Base-by-base conservation (phyloP, 2,797 vertebrate genomes). In the Rhabdomys pumilio region DNA sequence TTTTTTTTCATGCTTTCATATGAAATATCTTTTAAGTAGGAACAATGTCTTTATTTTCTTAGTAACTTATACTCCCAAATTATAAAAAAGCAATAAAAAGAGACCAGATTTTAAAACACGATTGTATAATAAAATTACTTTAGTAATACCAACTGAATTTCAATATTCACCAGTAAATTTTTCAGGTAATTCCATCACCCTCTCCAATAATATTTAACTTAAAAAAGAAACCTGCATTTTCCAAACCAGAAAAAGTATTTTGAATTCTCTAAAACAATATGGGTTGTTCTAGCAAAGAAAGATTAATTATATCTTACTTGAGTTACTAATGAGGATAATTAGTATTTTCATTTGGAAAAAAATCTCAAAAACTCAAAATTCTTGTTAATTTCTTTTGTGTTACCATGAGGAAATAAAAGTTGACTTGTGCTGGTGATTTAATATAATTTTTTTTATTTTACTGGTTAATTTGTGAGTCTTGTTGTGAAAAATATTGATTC, bases 81-180 rank as follows among this genome's bases (percentile, higher is more conserved):
- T 2, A 53, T 1, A 50, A 96, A 94, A 96, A 96, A 87, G 8
- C n/a, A 96, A 96, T 93, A 90, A 1, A 24, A 93, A 97, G 22
- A 94, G 0, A 53, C 92, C 53, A n/a, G 34, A 80, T 1, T 86
- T 96, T 97, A 97, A 97, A 97, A 97, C 90, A 95, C 81, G 88
- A 12, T 24, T 85, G 2, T n/a, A 94, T 97, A 97, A 87, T 81
- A 38, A 97, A 94, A 95, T 69, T 65, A 0, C 6, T 89, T 97
- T 86, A 94, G 96, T 82, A 75, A 75, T 93, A 29, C 12, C 96
- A 86, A 63, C 8, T 67, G 77, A 97, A 97, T 96, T 94, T 72
- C 65, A 97, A 96, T 98, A 85, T 93, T 97, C 97, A 94, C 90
- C 96, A 97, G 90, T 96, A 82, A 75, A 84, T 93, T 97, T 97